These are phyloP conservation scores for Centroberyx gerrardi DNA, from an alignment of 2,797 vertebrate genomes.

Conservation along the genomic window DNA sequence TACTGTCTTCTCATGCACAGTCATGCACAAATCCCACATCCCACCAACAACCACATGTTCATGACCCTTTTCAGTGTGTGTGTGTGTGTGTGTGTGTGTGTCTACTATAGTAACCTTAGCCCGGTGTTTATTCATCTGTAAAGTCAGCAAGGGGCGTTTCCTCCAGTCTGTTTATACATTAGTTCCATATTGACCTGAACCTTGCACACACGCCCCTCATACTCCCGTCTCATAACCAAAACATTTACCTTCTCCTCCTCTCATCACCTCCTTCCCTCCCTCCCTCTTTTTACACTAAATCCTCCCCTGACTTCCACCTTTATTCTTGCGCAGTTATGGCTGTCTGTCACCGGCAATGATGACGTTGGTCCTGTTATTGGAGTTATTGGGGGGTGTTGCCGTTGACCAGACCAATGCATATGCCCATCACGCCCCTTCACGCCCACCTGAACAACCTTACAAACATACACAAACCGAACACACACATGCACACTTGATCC, in stretches of 20 bases:
- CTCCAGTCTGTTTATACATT: slow-evolving; percentile 55
- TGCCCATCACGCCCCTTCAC: neutral
- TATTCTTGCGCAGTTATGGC: slow-evolving; percentile 23
- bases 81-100: neutral
- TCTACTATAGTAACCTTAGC: slow-evolving; percentile 47
- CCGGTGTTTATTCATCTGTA: slow-evolving; percentile 54
- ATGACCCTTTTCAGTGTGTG: no score
- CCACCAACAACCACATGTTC: no score
- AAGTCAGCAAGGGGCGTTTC: slow-evolving; percentile 35
- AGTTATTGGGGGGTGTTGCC: neutral
- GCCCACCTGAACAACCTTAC: neutral
- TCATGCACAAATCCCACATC: no score
- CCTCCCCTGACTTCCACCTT: slow-evolving; percentile 21
- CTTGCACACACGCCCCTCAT: slow-evolving; percentile 42
- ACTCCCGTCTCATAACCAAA: slow-evolving; percentile 41
- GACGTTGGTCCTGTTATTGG: slow-evolving; percentile 27
- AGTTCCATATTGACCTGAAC: slow-evolving; percentile 58
- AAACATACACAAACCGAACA: neutral
- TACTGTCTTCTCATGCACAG: no score
- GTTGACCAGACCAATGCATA: no score
- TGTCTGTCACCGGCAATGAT: neutral
- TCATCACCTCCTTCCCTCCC: neutral
- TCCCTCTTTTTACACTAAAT: slow-evolving; percentile 8
- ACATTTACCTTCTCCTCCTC: slow-evolving; percentile 32
- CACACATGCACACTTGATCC: no score